Conservation (phyloP, 1,140 invertebrate genomes). For the Calephelis virginiensis region DNA sequence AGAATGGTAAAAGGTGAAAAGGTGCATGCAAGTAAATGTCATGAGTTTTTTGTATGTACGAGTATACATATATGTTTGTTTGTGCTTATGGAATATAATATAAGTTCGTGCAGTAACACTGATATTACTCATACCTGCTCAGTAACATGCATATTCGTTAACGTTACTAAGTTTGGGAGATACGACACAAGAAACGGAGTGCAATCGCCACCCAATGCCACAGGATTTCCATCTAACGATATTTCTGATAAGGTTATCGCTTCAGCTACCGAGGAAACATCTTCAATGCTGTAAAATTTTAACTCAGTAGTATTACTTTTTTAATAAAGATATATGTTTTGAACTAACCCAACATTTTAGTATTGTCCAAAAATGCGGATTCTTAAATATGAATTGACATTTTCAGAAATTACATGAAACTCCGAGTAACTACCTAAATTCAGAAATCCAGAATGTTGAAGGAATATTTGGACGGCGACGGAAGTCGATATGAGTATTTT, state of each 20-base stretch:
- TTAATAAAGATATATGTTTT: too few relatives aligned
- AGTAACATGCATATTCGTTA: slow-evolving; percentile 87
- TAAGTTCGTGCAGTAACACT: neutral
- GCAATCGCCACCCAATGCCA: slow-evolving; percentile 86
- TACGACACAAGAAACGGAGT: slow-evolving; percentile 89
- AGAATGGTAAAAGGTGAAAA: too few relatives aligned
- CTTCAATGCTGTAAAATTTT: slow-evolving; percentile 84
- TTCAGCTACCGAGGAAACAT: slow-evolving; percentile 87
- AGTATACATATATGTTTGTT: neutral
- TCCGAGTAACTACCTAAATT: too few relatives aligned
- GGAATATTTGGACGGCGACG: too few relatives aligned
- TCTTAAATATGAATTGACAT: too few relatives aligned
- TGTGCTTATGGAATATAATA: slow-evolving; percentile 3
- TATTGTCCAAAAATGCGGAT: too few relatives aligned
- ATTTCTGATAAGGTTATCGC: slow-evolving; percentile 87
- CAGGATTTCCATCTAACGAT: slow-evolving; percentile 92
- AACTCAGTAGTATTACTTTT: too few relatives aligned
- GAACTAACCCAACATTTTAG: too few relatives aligned
- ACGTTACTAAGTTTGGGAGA: slow-evolving; percentile 83
- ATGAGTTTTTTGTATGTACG: neutral
- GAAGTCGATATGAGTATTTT: too few relatives aligned
- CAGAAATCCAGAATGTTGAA: too few relatives aligned
- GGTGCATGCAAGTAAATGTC: too few relatives aligned
- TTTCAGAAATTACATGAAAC: too few relatives aligned
- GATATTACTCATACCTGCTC: slow-evolving; percentile 78